Base-by-base conservation (phyloP, 2,797 vertebrate genomes). In the Todus mexicanus region DNA sequence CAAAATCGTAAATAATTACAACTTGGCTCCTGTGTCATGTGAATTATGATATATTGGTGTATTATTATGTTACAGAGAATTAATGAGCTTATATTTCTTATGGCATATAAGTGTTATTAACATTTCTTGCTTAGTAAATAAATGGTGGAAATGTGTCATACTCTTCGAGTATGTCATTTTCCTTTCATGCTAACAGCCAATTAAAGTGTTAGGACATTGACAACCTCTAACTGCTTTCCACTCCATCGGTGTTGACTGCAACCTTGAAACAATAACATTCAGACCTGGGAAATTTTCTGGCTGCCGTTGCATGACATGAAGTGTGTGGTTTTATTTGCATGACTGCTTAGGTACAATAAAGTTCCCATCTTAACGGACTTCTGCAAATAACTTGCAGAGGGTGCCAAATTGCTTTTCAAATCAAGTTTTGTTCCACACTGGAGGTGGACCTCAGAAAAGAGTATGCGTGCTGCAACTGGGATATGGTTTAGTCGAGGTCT, bases 271-370 rank as follows among this genome's bases (percentile, higher is more conserved):
- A 87, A 69, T 91, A 86, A 84, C 89, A 61, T 66, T 82, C 80
- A 86, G 73, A 93, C 78, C 72, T 70, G 53, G 84, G 69, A 76
- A 66, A 92, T 89, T 82, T 94, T 93, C 84, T 66, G 43, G 69
- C 81, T 92, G 89, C 79, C 84, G 68, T 79, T 79, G 73, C 43
- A 12, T 92, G 86, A 91, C 84, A 15, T 66, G 70, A 89, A 93
- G 64, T 57, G 60, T 74, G 27, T 93, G 77, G 31, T 87, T 93
- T 92, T 92, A 88, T 92, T 96, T 95, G 91, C 93, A 57, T 90
- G 94, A 91, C 73, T 89, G 81, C 81, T 54, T 81, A 78, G 51
- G 64, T 84, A 69, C 90, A 93, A 94, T 91, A 89, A 96, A 94
- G 60, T 87, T 91, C 86, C 37, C 15, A 35, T 71, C 64, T 90